Conservation (phyloP, 2,888 invertebrate species). For the Dryococelus australis region DNA sequence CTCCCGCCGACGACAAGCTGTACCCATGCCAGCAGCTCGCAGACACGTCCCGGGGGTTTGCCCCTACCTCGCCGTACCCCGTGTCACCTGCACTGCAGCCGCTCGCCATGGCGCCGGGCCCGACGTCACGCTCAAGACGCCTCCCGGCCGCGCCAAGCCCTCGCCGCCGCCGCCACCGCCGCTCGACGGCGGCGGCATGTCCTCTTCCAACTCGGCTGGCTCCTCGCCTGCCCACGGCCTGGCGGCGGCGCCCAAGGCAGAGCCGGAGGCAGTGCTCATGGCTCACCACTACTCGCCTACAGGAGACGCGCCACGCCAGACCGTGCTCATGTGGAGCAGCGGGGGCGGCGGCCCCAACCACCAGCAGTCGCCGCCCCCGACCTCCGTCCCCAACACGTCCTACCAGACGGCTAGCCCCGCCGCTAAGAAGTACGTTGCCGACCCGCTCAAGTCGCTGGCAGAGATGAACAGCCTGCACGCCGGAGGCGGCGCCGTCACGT, state of each 20-base stretch:
- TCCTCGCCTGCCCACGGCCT: conserved; percentile 66
- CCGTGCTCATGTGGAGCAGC: conserved; percentile 91
- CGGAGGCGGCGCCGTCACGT: conserved; percentile 26
- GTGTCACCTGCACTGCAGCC: conserved; percentile 58
- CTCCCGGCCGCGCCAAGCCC: conserved; percentile 52
- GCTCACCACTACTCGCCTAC: conserved; percentile 47
- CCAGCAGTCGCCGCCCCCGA: conserved; percentile 34
- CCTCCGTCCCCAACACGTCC: conserved; percentile 46
- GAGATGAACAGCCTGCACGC: conserved; percentile 61
- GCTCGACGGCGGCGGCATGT: conserved; percentile 60
- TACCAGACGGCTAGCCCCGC: conserved; percentile 30
- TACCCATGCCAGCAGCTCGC: conserved; percentile 68
- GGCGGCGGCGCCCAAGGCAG: conserved; percentile 67
- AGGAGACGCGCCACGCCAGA: conserved; percentile 76
- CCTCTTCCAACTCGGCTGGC: conserved; percentile 63
- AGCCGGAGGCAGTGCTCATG: conserved; percentile 58
- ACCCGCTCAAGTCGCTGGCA: conserved; percentile 61
- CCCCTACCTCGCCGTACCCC: conserved; percentile 61
- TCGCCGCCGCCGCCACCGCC: conserved; percentile 53
- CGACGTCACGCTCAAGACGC: too few relatives aligned
- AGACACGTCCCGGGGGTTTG: conserved; percentile 60
- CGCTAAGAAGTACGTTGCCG: conserved; percentile 47
- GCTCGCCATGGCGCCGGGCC: conserved; percentile 58
- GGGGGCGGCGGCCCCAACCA: conserved; percentile 49
- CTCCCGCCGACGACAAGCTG: conserved; percentile 66